A percentile compares a stretch with the other conserved stretches of the same genome.
Conservation (phyloP, 2,888 invertebrate species). For the Germaria angustata region DNA sequence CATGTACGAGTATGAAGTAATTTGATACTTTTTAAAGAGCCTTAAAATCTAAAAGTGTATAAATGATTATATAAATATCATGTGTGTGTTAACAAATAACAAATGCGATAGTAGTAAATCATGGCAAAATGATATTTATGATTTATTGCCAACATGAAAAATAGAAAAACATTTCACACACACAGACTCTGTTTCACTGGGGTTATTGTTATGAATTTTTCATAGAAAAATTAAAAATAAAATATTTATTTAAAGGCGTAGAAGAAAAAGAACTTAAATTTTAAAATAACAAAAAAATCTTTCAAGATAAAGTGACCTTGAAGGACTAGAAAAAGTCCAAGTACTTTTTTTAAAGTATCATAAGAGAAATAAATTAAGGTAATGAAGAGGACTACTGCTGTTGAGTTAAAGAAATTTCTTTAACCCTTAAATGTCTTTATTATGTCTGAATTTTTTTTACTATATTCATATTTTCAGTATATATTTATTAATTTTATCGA, state of each 20-base stretch:
- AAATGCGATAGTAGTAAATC: slow-evolving; percentile 30
- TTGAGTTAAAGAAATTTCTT: slow-evolving; percentile 1
- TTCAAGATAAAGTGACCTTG: slow-evolving; percentile 53
- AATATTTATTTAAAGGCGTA: slow-evolving; percentile 52
- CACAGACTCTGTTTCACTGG: not conserved
- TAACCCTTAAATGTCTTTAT: slow-evolving; percentile 15
- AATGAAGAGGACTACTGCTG: slow-evolving; percentile 10
- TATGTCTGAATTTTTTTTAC: not conserved
- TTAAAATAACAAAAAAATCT: slow-evolving; percentile 7
- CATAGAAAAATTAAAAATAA: slow-evolving; percentile 42
- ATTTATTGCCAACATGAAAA: slow-evolving; percentile 46
- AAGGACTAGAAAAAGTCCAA: slow-evolving; percentile 49
- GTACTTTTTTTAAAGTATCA: slow-evolving; percentile 25
- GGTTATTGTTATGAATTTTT: slow-evolving; percentile 53
- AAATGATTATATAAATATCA: not conserved
- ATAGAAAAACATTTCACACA: slow-evolving; percentile 7
- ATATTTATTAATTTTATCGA: too few species aligned
- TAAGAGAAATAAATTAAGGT: slow-evolving; percentile 1
- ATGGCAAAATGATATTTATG: slow-evolving; percentile 46
- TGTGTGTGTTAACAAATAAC: not conserved
- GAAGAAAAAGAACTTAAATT: slow-evolving; percentile 33
- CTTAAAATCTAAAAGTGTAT: slow-evolving; percentile 1
- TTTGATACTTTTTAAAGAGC: not conserved
- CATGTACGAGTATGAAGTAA: slow-evolving; percentile 51
- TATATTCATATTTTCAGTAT: too few species aligned